Evolutionary conservation across 2,113 vertebrate genomes (phyloP), one percentile per base, ranked within the genome.

Genomic region (Sisor rabdophorus): DNA sequence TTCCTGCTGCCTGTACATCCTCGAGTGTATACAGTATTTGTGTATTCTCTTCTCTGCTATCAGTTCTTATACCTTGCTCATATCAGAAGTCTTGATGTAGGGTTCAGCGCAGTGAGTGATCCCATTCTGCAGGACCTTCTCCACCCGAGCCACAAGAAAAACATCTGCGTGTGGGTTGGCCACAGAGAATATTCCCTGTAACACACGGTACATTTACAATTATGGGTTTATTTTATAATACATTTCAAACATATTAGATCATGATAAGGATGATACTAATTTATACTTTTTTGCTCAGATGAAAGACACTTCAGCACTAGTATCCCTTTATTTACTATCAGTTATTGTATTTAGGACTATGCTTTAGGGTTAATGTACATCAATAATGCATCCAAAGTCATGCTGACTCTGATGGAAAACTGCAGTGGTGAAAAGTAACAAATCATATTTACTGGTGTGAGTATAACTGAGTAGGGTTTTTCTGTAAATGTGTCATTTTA

Each of bases 91-190:
- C 84, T 98, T 98, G 68, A 95, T 91, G 87, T 98, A 99, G 0
- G 97, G 95, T 81, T 98, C 97, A 0, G 92, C 92, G 1, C 96
- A 95, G 87, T 98, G 95, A 0, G 95, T 91, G 20, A 99, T 98
- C 84, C 94, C 96, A 32, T 97, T 97, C 86, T 98, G 97, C 20
- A 98, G 85, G 40, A 98, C 96, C 85, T 99, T 99, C 88, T 99
- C 97, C 64, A 98, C 91, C 0, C 95, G 93, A 0, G 90, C 96
- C 72, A 99, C 93, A 72, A 99, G 91, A 86, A 96, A 96, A 84
- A 99, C 94, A 81, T 99, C 96, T 0, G 90, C 80, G 1, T 98
- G 95, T 1, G 97, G 96, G 86, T 95, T 92, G 0, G 95, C 96
- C 79, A 98, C 95, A 0, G 96, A 98, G 86, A 98, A 99, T 85